Percentiles rank a stretch among this genome's conserved stretches.
Conservation (phyloP, 53 echinoderm and acorn worm species). For the Holothuria leucospilota region DNA sequence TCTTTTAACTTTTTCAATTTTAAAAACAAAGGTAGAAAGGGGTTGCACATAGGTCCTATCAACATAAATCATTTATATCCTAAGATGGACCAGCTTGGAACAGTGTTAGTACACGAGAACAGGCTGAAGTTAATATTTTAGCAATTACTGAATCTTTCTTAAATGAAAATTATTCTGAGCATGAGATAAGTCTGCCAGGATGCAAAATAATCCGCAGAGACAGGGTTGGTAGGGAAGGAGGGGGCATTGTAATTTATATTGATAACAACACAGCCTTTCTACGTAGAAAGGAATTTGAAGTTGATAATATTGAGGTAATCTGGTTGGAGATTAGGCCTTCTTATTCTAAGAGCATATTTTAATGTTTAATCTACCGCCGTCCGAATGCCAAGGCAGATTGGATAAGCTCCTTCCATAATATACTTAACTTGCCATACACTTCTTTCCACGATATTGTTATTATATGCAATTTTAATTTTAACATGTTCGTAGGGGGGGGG, state of each 20-base stretch:
- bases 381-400: slow-evolving; percentile 30
- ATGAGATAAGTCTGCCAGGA: slow-evolving; percentile 11
- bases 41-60: background rate
- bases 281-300: background rate
- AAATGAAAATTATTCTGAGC: slow-evolving; percentile 11
- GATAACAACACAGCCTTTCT: background rate
- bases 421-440: background rate
- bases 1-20: too few species aligned
- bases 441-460: slow-evolving; percentile 3
- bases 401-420: slow-evolving; percentile 18
- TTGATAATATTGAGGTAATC: slow-evolving; percentile 8
- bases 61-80: slow-evolving; percentile 15
- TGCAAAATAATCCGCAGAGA: slow-evolving; percentile 4
- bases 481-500: background rate
- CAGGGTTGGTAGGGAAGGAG: background rate
- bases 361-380: slow-evolving; percentile 17
- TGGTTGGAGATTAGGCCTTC: slow-evolving; percentile 9
- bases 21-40: too few species aligned
- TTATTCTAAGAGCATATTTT: background rate
- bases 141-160: slow-evolving; percentile 24
- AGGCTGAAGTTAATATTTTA: background rate
- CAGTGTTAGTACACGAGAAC: background rate
- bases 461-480: slow-evolving; percentile 11
- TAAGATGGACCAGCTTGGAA: slow-evolving; percentile 31
- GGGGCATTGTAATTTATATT: slow-evolving; percentile 24